phyloP scores from a whole-genome alignment of 2,797 vertebrate genomes.

The Danio albolineatus region DNA sequence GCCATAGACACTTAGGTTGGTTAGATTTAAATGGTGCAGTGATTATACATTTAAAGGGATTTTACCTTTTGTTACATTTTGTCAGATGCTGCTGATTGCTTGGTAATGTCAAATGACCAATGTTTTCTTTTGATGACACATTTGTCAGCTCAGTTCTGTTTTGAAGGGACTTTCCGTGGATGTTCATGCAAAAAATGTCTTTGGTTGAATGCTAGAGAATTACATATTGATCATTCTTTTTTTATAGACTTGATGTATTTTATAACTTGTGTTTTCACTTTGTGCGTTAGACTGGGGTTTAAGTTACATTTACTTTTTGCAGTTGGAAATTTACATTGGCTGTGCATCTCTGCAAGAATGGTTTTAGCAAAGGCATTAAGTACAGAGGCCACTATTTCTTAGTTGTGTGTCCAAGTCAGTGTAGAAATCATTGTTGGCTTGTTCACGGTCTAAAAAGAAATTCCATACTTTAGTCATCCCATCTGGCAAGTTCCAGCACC shows the following conservation, averaged over 20 bases:
- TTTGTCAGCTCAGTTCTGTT: slow-evolving; percentile 11
- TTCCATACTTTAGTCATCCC: slow-evolving; percentile 44
- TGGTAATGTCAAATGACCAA: slow-evolving; percentile 17
- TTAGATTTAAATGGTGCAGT: not conserved
- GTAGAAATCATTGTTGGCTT: slow-evolving; percentile 34
- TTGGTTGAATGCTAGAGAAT: not conserved
- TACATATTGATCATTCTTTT: not conserved
- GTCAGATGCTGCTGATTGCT: slow-evolving; percentile 30
- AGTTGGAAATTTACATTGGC: not conserved
- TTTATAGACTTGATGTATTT: not conserved
- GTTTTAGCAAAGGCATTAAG: not conserved
- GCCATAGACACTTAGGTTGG: not conserved
- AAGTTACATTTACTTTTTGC: not conserved
- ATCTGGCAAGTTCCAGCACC: slow-evolving; percentile 46
- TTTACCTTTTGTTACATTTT: not conserved
- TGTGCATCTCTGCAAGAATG: not conserved
- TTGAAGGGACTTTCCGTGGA: slow-evolving; percentile 23
- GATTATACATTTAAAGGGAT: not conserved
- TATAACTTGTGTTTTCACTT: not conserved
- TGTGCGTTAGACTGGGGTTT: not conserved
- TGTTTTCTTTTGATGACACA: slow-evolving; percentile 6
- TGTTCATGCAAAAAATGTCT: slow-evolving; percentile 1
- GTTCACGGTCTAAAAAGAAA: slow-evolving; percentile 40
- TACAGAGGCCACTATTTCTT: not conserved
- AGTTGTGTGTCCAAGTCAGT: not conserved